A percentile compares a stretch with the other conserved stretches of the same genome.
Evolutionary conservation across 2,797 vertebrate species (phyloP).

Genomic region (Avahi laniger): DNA sequence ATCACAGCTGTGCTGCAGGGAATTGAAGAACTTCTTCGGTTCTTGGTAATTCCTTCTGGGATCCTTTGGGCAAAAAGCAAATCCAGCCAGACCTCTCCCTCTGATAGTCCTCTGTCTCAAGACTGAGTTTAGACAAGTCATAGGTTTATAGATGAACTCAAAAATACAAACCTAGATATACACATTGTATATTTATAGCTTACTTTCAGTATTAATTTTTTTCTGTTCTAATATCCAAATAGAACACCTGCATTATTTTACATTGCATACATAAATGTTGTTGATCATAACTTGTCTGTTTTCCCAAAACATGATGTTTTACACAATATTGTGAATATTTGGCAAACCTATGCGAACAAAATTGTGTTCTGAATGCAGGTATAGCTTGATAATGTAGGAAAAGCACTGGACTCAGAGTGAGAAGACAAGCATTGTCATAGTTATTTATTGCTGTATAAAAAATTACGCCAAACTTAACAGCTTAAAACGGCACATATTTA

Average conservation of each 20-base stretch:
- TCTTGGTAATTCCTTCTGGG: constrained; percentile 9
- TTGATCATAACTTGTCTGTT: not conserved
- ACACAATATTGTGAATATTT: not conserved
- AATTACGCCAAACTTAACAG: not conserved
- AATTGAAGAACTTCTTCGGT: not conserved
- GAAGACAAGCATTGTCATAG: not conserved
- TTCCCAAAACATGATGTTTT: not conserved
- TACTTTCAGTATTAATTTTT: not conserved
- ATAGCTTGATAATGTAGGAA: not conserved
- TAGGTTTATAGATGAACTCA: not conserved
- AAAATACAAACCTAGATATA: not conserved
- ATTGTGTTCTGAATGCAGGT: not conserved
- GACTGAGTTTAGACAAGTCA: not conserved
- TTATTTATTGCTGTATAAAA: not conserved
- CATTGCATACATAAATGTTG: not conserved
- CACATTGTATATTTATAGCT: not conserved
- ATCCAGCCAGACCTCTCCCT: not conserved
- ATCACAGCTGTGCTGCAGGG: constrained; percentile 43
- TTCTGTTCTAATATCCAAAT: not conserved
- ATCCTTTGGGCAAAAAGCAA: constrained; percentile 16
- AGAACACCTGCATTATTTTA: not conserved
- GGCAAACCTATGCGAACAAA: not conserved
- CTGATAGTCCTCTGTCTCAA: not conserved
- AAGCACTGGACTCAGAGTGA: not conserved
- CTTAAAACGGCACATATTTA: not conserved